A percentile compares a stretch with the other conserved stretches of the same genome.
Conservation (phyloP, 2,888 invertebrate genomes). For the Drosophila rellima region DNA sequence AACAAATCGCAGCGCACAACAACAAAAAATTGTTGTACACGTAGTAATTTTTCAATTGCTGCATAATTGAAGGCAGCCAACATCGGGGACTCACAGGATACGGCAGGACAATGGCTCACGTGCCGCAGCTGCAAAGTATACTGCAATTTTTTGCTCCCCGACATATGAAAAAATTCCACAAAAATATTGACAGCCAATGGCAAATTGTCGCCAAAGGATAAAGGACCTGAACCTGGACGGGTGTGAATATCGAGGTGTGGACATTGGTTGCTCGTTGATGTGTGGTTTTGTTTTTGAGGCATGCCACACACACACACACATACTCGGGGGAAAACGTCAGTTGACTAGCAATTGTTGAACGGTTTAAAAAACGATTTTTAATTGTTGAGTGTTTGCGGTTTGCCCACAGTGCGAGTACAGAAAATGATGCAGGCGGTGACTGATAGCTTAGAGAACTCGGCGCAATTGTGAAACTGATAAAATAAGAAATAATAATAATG, state of each 20-base stretch:
- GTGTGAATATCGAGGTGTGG: conserved; percentile 46
- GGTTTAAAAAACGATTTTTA: conserved; percentile 78
- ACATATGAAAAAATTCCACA: conserved; percentile 40
- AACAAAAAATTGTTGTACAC: conserved; percentile 69
- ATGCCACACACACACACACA: conserved; percentile 19
- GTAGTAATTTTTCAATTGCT: conserved; percentile 85
- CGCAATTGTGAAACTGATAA: conserved; percentile 67
- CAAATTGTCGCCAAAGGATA: conserved; percentile 70
- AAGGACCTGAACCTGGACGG: conserved; percentile 14
- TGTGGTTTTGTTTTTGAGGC: conserved; percentile 80
- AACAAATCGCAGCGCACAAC: conserved; percentile 31
- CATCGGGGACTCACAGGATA: conserved; percentile 1
- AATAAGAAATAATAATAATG: not conserved
- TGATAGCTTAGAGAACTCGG: conserved; percentile 48
- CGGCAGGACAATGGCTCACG: conserved; percentile 54
- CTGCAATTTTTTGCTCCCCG: conserved; percentile 19
- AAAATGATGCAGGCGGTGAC: conserved; percentile 46
- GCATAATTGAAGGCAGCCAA: conserved; percentile 83
- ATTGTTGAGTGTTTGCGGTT: conserved; percentile 70
- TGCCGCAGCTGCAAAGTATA: conserved; percentile 44
- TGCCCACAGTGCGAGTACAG: conserved; percentile 4
- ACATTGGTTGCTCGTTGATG: conserved; percentile 72
- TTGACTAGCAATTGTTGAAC: conserved; percentile 66
- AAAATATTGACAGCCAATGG: conserved; percentile 74
- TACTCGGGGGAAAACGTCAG: conserved; percentile 39